Conservation (phyloP, 2,888 invertebrate species). For the Glyphotaelius pellucidus region DNA sequence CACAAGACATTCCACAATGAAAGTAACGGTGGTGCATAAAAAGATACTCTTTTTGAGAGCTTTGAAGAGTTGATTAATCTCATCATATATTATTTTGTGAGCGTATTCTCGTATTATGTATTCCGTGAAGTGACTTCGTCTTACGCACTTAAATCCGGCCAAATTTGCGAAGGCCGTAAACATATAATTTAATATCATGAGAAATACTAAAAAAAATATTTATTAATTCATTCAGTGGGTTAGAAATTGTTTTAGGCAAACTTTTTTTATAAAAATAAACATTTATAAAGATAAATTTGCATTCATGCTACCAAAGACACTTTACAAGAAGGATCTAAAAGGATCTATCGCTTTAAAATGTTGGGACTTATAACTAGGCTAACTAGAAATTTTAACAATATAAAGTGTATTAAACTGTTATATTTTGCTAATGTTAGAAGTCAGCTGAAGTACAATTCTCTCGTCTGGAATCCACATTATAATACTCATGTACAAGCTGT, state of each 20-base stretch:
- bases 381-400: no score
- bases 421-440: no score
- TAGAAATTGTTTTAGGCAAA: background rate
- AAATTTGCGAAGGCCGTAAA: background rate
- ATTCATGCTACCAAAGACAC: no score
- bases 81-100: background rate
- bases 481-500: no score
- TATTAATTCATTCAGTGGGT: background rate
- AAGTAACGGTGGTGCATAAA: background rate
- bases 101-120: background rate
- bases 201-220: background rate
- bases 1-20: background rate
- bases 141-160: background rate
- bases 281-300: no score
- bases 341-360: no score
- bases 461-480: no score
- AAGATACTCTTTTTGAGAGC: background rate
- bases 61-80: constrained; percentile 2
- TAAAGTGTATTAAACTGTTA: no score
- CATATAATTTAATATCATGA: background rate
- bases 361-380: no score
- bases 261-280: no score
- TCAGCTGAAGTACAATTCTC: no score
- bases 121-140: background rate
- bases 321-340: no score